Evolutionary conservation across 2,888 invertebrate genomes (phyloP), one percentile per base, ranked within the genome.

Genomic region (Gerris lacustris): DNA sequence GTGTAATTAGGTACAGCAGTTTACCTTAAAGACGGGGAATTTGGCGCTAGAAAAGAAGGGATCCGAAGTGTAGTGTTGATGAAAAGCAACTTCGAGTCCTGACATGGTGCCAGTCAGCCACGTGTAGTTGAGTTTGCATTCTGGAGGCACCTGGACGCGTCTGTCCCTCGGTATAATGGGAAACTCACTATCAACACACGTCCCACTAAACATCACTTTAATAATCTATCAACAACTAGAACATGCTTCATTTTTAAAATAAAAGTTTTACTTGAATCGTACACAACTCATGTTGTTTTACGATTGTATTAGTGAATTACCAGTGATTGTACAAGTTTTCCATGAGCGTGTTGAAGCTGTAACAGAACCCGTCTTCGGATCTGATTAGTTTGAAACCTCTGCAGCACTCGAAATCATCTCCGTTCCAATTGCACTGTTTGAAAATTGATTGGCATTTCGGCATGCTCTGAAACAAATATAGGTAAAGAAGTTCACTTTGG

Each of bases 391-490:
- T 55, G 15, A 55, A 55, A 55, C 9, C 2, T 11, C 15, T 55
- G 15, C 55, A 55, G 55, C 55, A 55, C 15, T 55, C 11, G 15
- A 55, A 11, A 11, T 9, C 15, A 2, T 55, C 55, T 55, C 55
- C 55, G 15, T 55, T 55, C 55, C 55, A 55, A 55, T 55, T 55
- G 55, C 55, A 55, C 55, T 55, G 9, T 55, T 55, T 55, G 55
- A 55, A 55, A 11, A 55, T 9, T 11, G 15, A 9, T 5, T 55
- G 4, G 55, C 55, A 55, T 55, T 55, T 55, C 9, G 55, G 55
- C 15, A 55, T 9, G 15, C 55, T 55, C 55, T 55, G 55, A 5
- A 31, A 31, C 31, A 31, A 31, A 4, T 31, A 4, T 31, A 31
- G 31, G 31, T 31, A n/a, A n/a, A n/a, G n/a, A n/a, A n/a, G n/a